Evolutionary conservation across 2,888 invertebrate genomes (phyloP), one percentile per base, ranked within the genome.

Genomic region (Deroplatys truncata): DNA sequence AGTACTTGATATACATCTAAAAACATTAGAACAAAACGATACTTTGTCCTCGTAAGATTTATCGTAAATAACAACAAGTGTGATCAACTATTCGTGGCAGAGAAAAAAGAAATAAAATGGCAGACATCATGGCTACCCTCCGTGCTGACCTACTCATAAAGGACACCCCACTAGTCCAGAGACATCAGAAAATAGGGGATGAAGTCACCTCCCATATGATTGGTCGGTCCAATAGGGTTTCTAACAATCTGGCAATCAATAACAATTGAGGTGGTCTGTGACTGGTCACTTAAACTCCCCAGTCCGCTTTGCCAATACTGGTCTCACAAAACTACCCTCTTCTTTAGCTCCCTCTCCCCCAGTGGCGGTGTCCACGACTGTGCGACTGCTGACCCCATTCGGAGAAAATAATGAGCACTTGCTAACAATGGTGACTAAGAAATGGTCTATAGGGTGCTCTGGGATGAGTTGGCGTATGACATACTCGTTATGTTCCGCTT

Each of bases 211-310:
- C 87, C 87, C 82, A 82, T 87, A 83, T 28, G 82, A 87, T 87
- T 87, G 87, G 56, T n/a, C 35, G 82, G 56, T 29, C 87, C 87
- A 87, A 87, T 87, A 82, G 83, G 87, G 35, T 82, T 35, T 43
- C 87, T 31, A 87, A 87, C 87, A 87, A 87, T 83, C 83, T 83
- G 13, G 87, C 87, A 87, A 87, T 87, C 87, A 87, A 87, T 87
- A 87, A 87, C 83, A 87, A 83, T 87, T 87, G 87, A 83, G 87
- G 43, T 82, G 87, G 87, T 20, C 86, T 29, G 82, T 35, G 83
- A 87, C 35, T 87, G 87, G 82, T 20, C 87, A 87, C 72, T 87
- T 8, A 31, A 31, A 20, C 43, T 43, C 87, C 87, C 83, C 25
- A 49, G 16, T 72, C 56, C 56, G 56, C 56, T 16, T 72, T 72